These are phyloP conservation scores for Diadema setosum DNA, from an alignment of 35 echinoderm and acorn worm genomes.

Conservation along the genomic window DNA sequence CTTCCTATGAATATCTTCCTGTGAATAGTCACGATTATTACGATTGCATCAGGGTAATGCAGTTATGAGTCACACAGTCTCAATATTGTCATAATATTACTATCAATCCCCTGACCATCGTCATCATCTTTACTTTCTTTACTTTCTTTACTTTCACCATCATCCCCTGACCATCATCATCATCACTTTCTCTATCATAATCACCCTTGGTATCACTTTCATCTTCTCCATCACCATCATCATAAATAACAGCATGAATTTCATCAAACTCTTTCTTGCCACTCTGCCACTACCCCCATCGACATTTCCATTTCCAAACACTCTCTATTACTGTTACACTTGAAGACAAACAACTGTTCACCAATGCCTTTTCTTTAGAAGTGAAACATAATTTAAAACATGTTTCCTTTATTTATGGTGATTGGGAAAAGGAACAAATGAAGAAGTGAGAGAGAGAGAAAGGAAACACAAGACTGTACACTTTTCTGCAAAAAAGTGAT, in stretches of 20 bases:
- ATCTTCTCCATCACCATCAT: neutral
- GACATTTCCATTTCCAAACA: neutral
- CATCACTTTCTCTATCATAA: neutral
- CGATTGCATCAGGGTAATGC: too few species aligned
- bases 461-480: too few species aligned
- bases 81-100: too few species aligned
- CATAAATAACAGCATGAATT: neutral
- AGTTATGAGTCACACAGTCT: too few species aligned
- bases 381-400: neutral
- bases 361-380: neutral
- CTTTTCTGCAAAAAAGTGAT: slow-evolving; percentile 1
- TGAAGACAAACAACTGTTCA: neutral
- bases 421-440: neutral
- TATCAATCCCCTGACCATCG: neutral
- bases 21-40: too few species aligned
- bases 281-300: neutral
- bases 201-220: neutral
- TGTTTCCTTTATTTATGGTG: neutral
- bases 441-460: too few species aligned
- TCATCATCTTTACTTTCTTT: neutral
- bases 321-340: neutral
- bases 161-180: neutral
- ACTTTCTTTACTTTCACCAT: neutral
- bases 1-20: too few species aligned
- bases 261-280: neutral